phyloP scores from a whole-genome alignment of 2,888 invertebrate species.

The Colostygia pectinataria region DNA sequence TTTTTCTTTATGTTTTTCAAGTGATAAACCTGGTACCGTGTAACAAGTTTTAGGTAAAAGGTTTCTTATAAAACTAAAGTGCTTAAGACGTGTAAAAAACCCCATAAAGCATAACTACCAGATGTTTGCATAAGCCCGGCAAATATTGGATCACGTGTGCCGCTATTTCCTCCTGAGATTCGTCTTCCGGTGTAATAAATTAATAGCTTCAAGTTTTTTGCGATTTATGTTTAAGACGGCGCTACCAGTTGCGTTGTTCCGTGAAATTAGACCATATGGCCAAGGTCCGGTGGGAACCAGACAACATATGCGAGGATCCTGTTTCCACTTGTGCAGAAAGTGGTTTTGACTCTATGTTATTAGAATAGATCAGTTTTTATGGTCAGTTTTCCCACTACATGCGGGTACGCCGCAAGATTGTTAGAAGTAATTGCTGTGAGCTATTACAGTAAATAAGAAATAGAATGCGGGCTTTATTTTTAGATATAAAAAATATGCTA shows the following conservation, averaged over 20 bases:
- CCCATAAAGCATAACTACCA: conserved; percentile 65
- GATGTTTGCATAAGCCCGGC: conserved; percentile 75
- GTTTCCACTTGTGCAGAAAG: conserved; percentile 50
- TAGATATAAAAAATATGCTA: conserved; percentile 57
- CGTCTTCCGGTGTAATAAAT: conserved; percentile 80
- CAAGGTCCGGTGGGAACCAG: conserved; percentile 58
- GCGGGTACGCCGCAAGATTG: conserved; percentile 75
- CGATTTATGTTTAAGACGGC: conserved; percentile 58
- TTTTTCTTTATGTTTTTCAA: too few relatives aligned
- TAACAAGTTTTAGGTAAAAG: too few relatives aligned
- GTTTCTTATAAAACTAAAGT: conserved; percentile 31
- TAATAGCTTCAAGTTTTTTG: conserved; percentile 71
- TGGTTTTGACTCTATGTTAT: conserved; percentile 58
- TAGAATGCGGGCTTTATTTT: conserved; percentile 68
- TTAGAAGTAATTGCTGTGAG: conserved; percentile 73
- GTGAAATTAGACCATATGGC: conserved; percentile 62
- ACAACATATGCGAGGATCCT: conserved; percentile 44
- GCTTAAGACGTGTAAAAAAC: conserved; percentile 38
- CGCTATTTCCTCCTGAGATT: conserved; percentile 80
- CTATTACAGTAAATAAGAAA: conserved; percentile 61
- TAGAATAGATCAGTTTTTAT: conserved; percentile 70
- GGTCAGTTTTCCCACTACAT: conserved; percentile 69
- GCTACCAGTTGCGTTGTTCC: conserved; percentile 55
- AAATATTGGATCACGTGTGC: conserved; percentile 83
- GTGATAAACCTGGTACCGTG: too few relatives aligned